Evolutionary conservation across 2,888 invertebrate species (phyloP), one percentile per base, ranked within the genome.

Genomic region (Stomorhina lunata): DNA sequence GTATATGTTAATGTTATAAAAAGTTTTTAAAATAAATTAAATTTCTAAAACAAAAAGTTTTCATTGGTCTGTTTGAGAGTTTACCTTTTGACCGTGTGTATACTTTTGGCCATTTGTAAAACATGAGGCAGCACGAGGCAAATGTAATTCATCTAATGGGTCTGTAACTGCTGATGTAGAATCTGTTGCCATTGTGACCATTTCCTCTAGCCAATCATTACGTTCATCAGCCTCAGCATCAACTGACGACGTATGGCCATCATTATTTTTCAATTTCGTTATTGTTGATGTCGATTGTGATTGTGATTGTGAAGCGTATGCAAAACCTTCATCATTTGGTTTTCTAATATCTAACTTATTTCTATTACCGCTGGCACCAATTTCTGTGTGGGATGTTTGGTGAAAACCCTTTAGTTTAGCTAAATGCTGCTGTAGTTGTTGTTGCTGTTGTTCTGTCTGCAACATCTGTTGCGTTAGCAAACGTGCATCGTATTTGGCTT

Each of bases 21-120:
- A n/a, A n/a, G n/a, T n/a, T n/a, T n/a, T n/a, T n/a, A n/a, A n/a
- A n/a, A n/a, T n/a, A n/a, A n/a, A n/a, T n/a, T n/a, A n/a, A n/a
- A n/a, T n/a, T n/a, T n/a, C n/a, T n/a, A n/a, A n/a, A n/a, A n/a
- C n/a, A n/a, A n/a, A 65, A 20, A 25, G 50, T 37, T 20, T 53
- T 40, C 12, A 3, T 10, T 40, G 50, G 27, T 43, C n/a, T n/a
- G n/a, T n/a, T n/a, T n/a, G 17, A 45, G 15, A 15, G 53, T 45
- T 65, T 88, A 91, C 91, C 91, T 91, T 91, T 87, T 91, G 90
- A 81, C 91, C 91, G 82, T 91, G 91, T 84, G 90, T 90, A 81
- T 90, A 91, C 85, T 89, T 90, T 78, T 88, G 88, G 55, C 90
- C 89, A 85, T 88, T 88, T 79, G 89, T 88, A 81, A 88, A 88